Evolutionary conservation across 2,113 vertebrate genomes (phyloP).

Genomic region (Mobula birostris): DNA sequence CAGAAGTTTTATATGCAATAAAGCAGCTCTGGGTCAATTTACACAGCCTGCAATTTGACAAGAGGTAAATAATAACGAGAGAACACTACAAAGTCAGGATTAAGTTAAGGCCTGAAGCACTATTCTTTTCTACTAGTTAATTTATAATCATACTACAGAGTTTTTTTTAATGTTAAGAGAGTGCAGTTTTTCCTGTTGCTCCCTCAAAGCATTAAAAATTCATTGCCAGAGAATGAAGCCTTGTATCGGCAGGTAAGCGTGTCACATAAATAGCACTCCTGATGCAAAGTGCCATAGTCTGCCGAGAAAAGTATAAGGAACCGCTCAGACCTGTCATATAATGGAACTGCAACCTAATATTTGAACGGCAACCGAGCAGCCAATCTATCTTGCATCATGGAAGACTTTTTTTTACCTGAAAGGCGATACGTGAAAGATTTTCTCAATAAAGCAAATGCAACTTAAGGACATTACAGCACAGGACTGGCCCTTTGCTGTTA

Average conservation of each 20-base stretch:
- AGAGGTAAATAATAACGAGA: background rate
- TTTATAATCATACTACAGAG: background rate
- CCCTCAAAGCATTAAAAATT: conserved; percentile 20
- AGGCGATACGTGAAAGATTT: background rate
- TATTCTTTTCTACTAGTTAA: background rate
- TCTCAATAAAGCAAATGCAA: conserved; percentile 2
- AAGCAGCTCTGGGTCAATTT: background rate
- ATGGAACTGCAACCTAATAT: background rate
- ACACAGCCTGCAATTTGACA: background rate
- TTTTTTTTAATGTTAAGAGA: background rate
- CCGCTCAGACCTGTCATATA: background rate
- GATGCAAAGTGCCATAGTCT: background rate
- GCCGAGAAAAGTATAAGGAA: background rate
- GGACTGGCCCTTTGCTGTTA: no score
- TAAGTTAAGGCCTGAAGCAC: background rate
- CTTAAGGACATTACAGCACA: no score
- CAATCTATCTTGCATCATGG: background rate
- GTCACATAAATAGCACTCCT: background rate
- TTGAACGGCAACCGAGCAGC: background rate
- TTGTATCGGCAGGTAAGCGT: background rate
- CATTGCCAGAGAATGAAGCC: background rate
- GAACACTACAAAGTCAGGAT: background rate
- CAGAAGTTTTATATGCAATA: background rate
- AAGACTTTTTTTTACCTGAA: background rate
- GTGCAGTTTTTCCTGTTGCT: conserved; percentile 1